phyloP scores from a whole-genome alignment of 2,888 invertebrate genomes.

The Caradrina clavipalpis region DNA sequence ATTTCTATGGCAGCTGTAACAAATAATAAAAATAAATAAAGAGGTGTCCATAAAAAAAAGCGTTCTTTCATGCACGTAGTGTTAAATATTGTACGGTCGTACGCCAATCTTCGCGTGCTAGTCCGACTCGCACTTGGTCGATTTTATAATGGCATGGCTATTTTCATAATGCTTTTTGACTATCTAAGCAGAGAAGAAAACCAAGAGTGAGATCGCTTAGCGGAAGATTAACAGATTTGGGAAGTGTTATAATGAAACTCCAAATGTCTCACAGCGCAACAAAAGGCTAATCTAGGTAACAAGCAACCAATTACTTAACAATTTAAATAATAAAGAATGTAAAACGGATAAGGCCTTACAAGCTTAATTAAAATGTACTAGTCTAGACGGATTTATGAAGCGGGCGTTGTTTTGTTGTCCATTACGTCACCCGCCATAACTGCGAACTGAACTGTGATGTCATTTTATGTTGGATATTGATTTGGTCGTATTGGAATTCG shows the following conservation, averaged over 20 bases:
- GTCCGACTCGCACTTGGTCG: too few relatives aligned
- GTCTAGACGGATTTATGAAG: slow-evolving; percentile 46
- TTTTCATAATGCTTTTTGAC: too few relatives aligned
- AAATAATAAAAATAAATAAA: too few relatives aligned
- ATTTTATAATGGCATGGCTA: too few relatives aligned
- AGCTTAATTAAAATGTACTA: slow-evolving; percentile 52
- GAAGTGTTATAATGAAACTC: neutral
- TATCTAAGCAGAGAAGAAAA: neutral
- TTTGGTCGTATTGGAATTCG: slow-evolving; percentile 9
- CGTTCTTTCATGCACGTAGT: too few relatives aligned
- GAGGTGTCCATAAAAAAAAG: too few relatives aligned
- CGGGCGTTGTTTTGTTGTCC: slow-evolving; percentile 37
- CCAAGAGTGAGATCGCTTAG: neutral
- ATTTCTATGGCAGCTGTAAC: too few relatives aligned
- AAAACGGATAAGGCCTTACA: slow-evolving; percentile 22
- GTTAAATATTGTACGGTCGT: too few relatives aligned
- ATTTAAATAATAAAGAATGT: slow-evolving; percentile 23
- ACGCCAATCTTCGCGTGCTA: too few relatives aligned
- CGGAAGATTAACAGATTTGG: too few relatives aligned
- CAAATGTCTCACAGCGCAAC: neutral
- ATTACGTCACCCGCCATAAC: slow-evolving; percentile 53
- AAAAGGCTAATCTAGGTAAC: neutral
- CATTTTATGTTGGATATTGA: slow-evolving; percentile 37
- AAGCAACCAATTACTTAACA: slow-evolving; percentile 2
- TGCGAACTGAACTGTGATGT: slow-evolving; percentile 46